Base-by-base conservation (phyloP, 2,888 invertebrate genomes). In the Diabrotica balteata region DNA sequence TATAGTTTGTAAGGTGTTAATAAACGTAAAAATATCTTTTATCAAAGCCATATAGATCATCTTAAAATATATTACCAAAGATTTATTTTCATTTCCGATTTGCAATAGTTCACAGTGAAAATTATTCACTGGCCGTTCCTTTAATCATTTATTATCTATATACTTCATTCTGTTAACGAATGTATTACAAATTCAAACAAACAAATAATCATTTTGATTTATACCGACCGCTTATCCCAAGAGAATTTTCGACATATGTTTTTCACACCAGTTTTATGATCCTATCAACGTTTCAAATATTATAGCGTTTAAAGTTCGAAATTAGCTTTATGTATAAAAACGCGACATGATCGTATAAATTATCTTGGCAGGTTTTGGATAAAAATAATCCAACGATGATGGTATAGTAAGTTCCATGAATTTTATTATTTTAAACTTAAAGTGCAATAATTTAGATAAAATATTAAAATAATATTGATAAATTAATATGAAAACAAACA, bases 241-340 rank as follows among this genome's bases (percentile, higher is more conserved):
- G 59, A 59, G 45, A 52, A 60, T 9, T 50, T 51, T 32, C 52
- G 60, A 51, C 60, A 17, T 44, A 9, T 52, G 60, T 60, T 60
- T 60, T 60, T 60, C 60, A 52, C 60, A 11, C 60, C n/a, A 43
- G 45, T 52, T 60, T 60, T 60, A 60, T 60, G 51, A 60, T 60
- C 60, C 60, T 60, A 60, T 60, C 60, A 60, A 60, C 60, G 11
- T 51, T 52, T 52, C 51, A 60, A 49, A 47, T 42, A 51, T 51
- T 44, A 51, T 32, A 51, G 44, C 52, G 17, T 43, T 60, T 60
- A 52, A 59, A 43, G 17, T 44, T 60, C 42, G 51, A 9, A 43
- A 57, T 45, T 45, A 44, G 17, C 45, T 55, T 44, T 10, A 55
- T 11, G 10, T 47, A 47, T 44, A 57, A 45, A 57, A 44, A 11